These are phyloP conservation scores for Colinus virginianus DNA, from an alignment of 2,113 vertebrate species.

Conservation along the genomic window DNA sequence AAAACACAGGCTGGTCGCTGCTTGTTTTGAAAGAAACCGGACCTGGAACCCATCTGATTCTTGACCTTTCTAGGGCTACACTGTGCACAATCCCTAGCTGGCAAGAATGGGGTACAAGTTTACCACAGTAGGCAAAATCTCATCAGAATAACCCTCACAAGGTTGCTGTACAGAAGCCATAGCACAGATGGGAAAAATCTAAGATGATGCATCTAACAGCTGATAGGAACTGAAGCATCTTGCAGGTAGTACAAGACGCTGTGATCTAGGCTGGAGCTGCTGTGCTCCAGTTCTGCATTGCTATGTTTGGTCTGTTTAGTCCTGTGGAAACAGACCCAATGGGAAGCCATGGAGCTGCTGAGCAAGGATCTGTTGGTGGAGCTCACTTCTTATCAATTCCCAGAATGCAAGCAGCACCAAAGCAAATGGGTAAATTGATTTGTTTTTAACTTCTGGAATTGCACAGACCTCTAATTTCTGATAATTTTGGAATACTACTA, in stretches of 20 bases:
- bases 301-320: neutral
- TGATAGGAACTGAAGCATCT: neutral
- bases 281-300: fast-evolving
- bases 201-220: neutral
- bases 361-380: neutral
- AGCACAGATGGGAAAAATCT: neutral
- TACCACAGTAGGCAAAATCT: neutral
- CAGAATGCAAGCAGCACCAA: neutral
- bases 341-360: neutral
- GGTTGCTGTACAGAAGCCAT: neutral
- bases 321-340: neutral
- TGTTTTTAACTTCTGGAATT: neutral
- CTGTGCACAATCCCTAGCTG: neutral
- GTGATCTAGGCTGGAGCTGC: neutral
- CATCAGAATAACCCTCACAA: fast-evolving
- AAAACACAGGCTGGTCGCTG: neutral
- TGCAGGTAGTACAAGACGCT: neutral
- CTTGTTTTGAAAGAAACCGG: neutral
- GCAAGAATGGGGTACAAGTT: neutral
- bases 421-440: neutral
- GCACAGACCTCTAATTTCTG: neutral
- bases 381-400: neutral
- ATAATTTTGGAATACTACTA: neutral
- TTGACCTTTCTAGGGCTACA: neutral
- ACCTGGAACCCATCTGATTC: neutral